Conservation (phyloP, 2,113 vertebrate species). For the Anhinga rufa region DNA sequence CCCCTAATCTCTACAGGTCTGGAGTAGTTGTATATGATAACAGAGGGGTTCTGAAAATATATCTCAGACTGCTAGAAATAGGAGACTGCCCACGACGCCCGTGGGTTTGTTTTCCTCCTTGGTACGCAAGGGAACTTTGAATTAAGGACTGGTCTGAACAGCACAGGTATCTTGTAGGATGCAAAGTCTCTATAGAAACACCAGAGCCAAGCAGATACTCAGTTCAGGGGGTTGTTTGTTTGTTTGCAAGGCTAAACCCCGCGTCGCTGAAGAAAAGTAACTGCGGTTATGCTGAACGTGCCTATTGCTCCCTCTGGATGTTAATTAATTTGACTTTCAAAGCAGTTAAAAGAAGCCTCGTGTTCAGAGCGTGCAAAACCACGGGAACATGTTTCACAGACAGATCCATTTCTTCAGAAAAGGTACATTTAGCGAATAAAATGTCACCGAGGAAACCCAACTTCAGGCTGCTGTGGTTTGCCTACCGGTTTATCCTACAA, state of each 20-base stretch:
- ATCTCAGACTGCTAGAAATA: too few species aligned
- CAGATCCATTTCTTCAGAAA: background rate
- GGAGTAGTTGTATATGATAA: background rate
- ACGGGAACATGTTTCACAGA: background rate
- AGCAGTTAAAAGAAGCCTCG: background rate
- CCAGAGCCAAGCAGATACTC: background rate
- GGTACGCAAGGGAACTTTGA: background rate
- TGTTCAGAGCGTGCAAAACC: background rate
- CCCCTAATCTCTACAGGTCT: background rate
- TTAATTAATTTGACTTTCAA: background rate
- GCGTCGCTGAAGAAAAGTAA: background rate
- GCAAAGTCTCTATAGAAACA: background rate
- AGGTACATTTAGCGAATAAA: background rate
- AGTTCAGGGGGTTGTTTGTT: background rate
- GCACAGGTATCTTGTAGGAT: background rate
- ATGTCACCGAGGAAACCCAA: background rate
- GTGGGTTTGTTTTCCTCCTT: background rate
- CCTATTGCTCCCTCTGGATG: background rate
- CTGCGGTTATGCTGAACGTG: background rate
- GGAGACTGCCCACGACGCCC: rapidly evolving
- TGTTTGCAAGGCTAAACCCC: background rate
- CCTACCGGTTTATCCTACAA: background rate
- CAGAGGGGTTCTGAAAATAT: background rate
- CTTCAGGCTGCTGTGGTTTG: background rate
- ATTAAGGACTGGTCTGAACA: background rate